Evolutionary conservation across 1,140 invertebrate genomes (phyloP), one percentile per base, ranked within the genome.

Genomic region (Papilio polyxenes): DNA sequence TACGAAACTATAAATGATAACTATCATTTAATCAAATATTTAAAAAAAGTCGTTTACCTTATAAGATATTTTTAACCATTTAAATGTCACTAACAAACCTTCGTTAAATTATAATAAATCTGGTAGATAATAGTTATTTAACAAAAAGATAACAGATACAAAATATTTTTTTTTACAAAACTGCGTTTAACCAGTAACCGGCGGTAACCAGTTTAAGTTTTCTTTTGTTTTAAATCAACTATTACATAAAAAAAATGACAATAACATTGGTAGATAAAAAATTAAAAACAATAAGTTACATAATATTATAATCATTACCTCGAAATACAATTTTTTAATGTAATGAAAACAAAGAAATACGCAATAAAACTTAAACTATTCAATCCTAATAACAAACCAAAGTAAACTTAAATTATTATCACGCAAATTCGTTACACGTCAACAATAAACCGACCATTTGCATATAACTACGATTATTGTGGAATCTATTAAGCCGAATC

Each of bases 11-110:
- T n/a, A n/a, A n/a, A n/a, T n/a, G n/a, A n/a, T n/a, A n/a, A n/a
- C n/a, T 49, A n/a, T 69, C 31, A 13, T 37, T 0, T 2, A 49
- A 48, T 75, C 4, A n/a, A 75, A 69, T 69, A 23, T 37, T 3
- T n/a, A n/a, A 5, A 37, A 37, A 72, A 2, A 72, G 31, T 72
- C 65, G 23, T 72, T 72, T 72, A 72, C 65, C 65, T 37, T 11
- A 72, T 20, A 23, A 37, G 13, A 37, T 11, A 37, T 40, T 72
- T 65, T 31, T 31, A 65, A 31, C 62, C 3, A 3, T 65, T 72
- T 72, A 72, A 72, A 72, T 72, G 65, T 72, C 65, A 72, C 65
- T 72, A 31, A 72, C 4, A 72, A 72, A 72, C 65, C 31, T 72
- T 72, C 65, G 31, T 72, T 40, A 72, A 20, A 10, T 31, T 3